These are phyloP conservation scores for Tetropium fuscum DNA, from an alignment of 2,888 invertebrate species.

Conservation along the genomic window DNA sequence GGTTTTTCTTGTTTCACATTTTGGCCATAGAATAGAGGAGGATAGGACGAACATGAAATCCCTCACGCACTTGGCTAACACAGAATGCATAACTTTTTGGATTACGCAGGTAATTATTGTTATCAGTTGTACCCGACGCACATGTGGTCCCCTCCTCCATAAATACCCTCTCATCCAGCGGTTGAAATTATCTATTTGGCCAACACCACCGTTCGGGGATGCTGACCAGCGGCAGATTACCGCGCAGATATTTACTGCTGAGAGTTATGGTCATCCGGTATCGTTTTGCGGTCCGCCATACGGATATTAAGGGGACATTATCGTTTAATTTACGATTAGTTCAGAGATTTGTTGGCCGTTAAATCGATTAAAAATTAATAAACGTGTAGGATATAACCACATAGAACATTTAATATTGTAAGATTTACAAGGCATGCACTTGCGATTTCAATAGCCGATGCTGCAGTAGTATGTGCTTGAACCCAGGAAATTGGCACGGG, in stretches of 20 bases:
- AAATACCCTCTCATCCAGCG: constrained; percentile 36
- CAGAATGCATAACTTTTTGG: constrained; percentile 30
- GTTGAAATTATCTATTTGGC: constrained; percentile 46
- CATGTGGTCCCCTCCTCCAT: constrained; percentile 34
- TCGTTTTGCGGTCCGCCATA: constrained; percentile 49
- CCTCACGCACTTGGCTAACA: too few species aligned
- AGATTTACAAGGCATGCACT: neutral
- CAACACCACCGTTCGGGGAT: constrained; percentile 34
- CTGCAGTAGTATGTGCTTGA: too few species aligned
- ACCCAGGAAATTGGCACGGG: too few species aligned
- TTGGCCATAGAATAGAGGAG: too few species aligned
- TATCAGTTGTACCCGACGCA: constrained; percentile 31
- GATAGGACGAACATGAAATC: too few species aligned
- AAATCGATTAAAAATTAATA: constrained; percentile 49
- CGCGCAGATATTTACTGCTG: constrained; percentile 53
- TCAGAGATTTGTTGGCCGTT: constrained; percentile 40
- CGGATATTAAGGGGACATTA: constrained; percentile 52
- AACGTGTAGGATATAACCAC: constrained; percentile 21
- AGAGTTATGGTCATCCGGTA: constrained; percentile 58
- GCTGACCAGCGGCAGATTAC: constrained; percentile 45
- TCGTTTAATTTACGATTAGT: constrained; percentile 48
- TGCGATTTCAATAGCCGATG: neutral
- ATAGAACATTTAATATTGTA: neutral
- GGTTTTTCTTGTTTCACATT: too few species aligned
- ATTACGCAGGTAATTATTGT: constrained; percentile 33